These are phyloP conservation scores for Delia radicum DNA, from an alignment of 1,140 invertebrate genomes.

Conservation along the genomic window DNA sequence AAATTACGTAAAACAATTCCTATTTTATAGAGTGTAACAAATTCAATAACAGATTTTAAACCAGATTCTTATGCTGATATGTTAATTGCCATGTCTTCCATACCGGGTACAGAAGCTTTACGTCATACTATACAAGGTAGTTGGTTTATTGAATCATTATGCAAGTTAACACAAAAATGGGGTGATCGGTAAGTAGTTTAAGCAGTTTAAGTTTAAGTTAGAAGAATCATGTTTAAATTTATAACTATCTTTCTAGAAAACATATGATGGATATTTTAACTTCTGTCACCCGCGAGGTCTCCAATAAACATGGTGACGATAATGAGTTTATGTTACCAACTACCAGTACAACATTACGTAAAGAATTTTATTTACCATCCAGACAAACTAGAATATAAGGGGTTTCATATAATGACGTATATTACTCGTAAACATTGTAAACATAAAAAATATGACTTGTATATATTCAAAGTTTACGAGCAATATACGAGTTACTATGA, in stretches of 20 bases:
- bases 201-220: neutral
- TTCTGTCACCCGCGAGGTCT: constrained; percentile 34
- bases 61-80: constrained; percentile 38
- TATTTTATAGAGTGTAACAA: no score
- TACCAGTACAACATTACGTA: constrained; percentile 28
- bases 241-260: constrained; percentile 27
- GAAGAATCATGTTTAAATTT: neutral
- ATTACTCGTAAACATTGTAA: no score
- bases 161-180: constrained; percentile 33
- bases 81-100: constrained; percentile 46
- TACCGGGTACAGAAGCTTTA: constrained; percentile 40
- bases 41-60: neutral
- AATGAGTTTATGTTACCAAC: constrained; percentile 42
- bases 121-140: constrained; percentile 44
- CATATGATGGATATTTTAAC: constrained; percentile 46
- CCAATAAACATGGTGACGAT: constrained; percentile 35
- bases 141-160: constrained; percentile 51
- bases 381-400: neutral
- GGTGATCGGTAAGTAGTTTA: constrained; percentile 33
- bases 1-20: no score
- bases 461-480: no score
- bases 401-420: no score
- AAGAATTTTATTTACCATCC: constrained; percentile 33
- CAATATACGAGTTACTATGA: no score
- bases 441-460: no score